A percentile compares a stretch with the other conserved stretches of the same genome.
Evolutionary conservation across 2,797 vertebrate genomes (phyloP).

Genomic region (Schizopygopsis malacanthus): DNA sequence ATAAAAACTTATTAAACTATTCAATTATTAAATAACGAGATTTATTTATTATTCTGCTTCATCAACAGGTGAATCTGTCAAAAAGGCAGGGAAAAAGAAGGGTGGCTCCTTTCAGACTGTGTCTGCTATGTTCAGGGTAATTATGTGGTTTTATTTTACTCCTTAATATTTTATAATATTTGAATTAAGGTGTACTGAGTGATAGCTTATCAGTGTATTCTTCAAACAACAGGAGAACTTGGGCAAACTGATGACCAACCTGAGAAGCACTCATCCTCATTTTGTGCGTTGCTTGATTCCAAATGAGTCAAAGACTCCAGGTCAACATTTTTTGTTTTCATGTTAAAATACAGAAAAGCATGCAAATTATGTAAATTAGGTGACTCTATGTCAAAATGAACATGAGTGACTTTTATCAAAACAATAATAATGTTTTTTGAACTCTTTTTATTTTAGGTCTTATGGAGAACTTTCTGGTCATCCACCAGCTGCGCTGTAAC

Average conservation of each 20-base stretch:
- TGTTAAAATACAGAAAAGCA: slow-evolving; percentile 2
- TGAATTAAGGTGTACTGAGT: not conserved
- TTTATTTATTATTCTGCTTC: not conserved
- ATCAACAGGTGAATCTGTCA: slow-evolving; percentile 68
- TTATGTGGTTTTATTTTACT: not conserved
- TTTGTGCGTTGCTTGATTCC: slow-evolving; percentile 93
- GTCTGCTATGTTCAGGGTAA: slow-evolving; percentile 88
- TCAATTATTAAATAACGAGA: not conserved
- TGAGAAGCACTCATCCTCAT: slow-evolving; percentile 89
- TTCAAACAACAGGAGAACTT: slow-evolving; percentile 80
- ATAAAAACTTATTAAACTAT: slow-evolving; percentile 24
- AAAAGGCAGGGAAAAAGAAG: slow-evolving; percentile 89
- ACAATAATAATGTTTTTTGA: not conserved
- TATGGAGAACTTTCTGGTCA: slow-evolving; percentile 76
- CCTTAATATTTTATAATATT: not conserved
- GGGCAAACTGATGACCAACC: slow-evolving; percentile 90
- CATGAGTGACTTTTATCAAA: not conserved
- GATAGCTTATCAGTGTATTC: not conserved
- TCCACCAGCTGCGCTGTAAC: slow-evolving; percentile 87
- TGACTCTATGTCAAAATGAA: not conserved
- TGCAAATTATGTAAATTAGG: not conserved
- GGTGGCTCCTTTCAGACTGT: slow-evolving; percentile 92
- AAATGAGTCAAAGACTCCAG: slow-evolving; percentile 92
- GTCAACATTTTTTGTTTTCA: slow-evolving; percentile 69
- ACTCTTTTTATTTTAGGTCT: slow-evolving; percentile 64